Conservation (phyloP, 1,140 invertebrate species). For the Pogonomyrmex barbatus region DNA sequence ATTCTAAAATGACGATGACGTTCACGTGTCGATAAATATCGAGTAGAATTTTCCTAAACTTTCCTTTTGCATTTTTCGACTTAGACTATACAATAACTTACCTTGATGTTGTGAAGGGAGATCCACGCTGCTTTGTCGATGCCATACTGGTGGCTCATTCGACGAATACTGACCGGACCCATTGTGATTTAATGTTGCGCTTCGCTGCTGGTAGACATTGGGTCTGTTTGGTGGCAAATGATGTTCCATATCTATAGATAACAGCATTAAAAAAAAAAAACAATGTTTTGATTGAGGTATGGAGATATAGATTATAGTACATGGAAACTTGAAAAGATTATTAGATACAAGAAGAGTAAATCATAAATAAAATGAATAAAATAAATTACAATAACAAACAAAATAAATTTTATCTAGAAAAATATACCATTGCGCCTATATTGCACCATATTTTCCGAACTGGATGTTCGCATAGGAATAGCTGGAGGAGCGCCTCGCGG, state of each 20-base stretch:
- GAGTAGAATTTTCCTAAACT: constrained; percentile 44
- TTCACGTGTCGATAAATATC: constrained; percentile 53
- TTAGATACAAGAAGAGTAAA: not conserved
- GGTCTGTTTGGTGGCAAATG: constrained; percentile 77
- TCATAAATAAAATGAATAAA: too few species aligned
- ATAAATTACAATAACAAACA: not conserved
- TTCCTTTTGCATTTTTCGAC: constrained; percentile 9
- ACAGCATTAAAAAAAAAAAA: constrained; percentile 21
- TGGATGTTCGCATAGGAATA: constrained; percentile 83
- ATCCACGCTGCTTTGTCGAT: constrained; percentile 80
- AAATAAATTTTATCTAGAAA: constrained; percentile 5
- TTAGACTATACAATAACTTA: constrained; percentile 63
- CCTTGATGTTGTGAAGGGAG: constrained; percentile 81
- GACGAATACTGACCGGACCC: constrained; percentile 82
- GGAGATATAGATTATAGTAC: not conserved
- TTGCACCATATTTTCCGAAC: constrained; percentile 80
- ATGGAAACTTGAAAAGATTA: not conserved
- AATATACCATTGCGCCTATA: constrained; percentile 81
- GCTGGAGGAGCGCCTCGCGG: constrained; percentile 87
- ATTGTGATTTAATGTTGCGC: constrained; percentile 82
- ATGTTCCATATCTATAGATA: constrained; percentile 78
- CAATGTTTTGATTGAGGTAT: not conserved
- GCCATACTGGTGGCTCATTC: constrained; percentile 79
- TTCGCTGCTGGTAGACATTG: constrained; percentile 82
- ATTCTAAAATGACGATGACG: constrained; percentile 81